Evolutionary conservation across 2,113 vertebrate genomes (phyloP), one percentile per base, ranked within the genome.

Genomic region (Paracanthobrama guichenoti): DNA sequence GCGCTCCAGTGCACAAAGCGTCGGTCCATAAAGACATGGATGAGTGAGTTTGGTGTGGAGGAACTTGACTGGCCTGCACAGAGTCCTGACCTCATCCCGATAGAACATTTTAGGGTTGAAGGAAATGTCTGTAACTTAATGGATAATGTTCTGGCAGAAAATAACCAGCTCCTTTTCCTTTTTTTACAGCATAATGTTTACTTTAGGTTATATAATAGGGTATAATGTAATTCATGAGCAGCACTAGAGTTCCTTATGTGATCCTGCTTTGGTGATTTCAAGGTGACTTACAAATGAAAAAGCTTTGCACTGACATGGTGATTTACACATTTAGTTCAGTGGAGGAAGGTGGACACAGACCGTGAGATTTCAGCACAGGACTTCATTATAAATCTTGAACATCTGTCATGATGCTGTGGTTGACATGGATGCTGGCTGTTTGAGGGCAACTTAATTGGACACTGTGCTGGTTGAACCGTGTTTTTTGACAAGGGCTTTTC

Each of bases 371-470:
- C 28, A 67, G 64, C 28, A 20, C 35, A 9, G 66, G 73, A 75
- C 83, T 84, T 86, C 71, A 72, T 87, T 76, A 60, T 62, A 50
- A 66, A 57, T 53, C 60, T 50, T 26, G 24, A 75, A 74, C 75
- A 86, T 79, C 80, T 82, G 81, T 53, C 77, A 64, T 46, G 73
- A 75, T 76, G 64, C 79, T 55, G 67, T 46, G 39, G 57, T 72
- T 22, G 26, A 84, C 71, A 46, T 24, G 60, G 48, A n/a, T 66
- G 22, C 84, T 66, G 57, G 64, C 81, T 75, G 86, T 85, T 83
- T 85, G 85, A 83, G 13, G n/a, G 57, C 18, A 85, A 83, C 81
- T 88, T 88, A 86, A 90, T 88, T 84, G 87, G 84, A 84, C 85
- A 87, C 74, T 85, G 48, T 55, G 28, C 26, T 12, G 69, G 6